phyloP scores from a whole-genome alignment of 2,888 invertebrate genomes.

The Mesorhabditis spiculigera region DNA sequence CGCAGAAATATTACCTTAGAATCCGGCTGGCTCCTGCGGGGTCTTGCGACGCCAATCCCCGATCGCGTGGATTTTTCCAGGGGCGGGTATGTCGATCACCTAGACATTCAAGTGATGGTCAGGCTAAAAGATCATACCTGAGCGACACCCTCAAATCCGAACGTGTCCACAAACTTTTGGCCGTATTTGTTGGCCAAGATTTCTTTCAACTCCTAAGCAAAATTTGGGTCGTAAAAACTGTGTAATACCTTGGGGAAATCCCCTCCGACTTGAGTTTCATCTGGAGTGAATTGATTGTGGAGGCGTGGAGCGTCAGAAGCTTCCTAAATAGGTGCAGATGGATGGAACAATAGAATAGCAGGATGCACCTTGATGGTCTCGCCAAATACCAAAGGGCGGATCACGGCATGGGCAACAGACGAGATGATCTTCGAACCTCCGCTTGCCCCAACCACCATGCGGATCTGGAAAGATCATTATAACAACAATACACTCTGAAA shows the following conservation, averaged over 20 bases:
- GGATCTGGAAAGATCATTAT: constrained; percentile 26
- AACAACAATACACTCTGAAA: too few species aligned
- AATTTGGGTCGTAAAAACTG: too few species aligned
- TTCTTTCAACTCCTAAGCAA: background rate
- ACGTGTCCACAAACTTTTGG: constrained; percentile 22
- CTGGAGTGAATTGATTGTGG: constrained; percentile 81
- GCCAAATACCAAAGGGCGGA: constrained; percentile 12
- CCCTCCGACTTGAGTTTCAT: constrained; percentile 71
- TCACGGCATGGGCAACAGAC: constrained; percentile 64
- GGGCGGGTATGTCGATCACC: too few species aligned
- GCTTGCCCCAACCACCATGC: constrained; percentile 77
- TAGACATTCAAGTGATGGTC: too few species aligned
- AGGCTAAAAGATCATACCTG: too few species aligned
- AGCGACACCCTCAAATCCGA: constrained; percentile 41
- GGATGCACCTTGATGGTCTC: constrained; percentile 11
- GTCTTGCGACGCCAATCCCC: constrained; percentile 52
- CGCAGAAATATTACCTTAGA: constrained; percentile 20
- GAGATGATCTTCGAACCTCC: constrained; percentile 88
- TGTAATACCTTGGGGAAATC: constrained; percentile 68
- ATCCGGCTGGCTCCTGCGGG: constrained; percentile 49
- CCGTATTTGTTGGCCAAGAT: background rate
- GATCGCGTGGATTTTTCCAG: too few species aligned
- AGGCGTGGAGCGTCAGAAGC: constrained; percentile 77
- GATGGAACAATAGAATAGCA: constrained; percentile 22
- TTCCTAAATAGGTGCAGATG: constrained; percentile 59